Evolutionary conservation across 2,888 invertebrate genomes (phyloP), one percentile per base, ranked within the genome.

Genomic region (Arenicola marina): DNA sequence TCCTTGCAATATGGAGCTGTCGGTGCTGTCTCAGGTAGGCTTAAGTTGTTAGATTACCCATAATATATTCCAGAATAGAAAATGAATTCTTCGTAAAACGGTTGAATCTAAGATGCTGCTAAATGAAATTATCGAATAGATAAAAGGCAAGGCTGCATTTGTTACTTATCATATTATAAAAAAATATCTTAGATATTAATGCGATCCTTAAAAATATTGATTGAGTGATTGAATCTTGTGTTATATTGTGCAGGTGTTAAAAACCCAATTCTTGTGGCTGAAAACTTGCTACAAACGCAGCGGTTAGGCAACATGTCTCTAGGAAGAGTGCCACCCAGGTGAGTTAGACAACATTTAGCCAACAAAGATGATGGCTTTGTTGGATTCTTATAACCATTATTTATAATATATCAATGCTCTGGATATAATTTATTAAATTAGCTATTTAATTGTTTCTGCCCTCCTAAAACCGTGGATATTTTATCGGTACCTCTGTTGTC

Each of bases 291-390:
- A 73, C 85, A 89, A 44, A 89, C 90, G 61, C 95, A 96, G 84
- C 88, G 88, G 72, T 87, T 88, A 65, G 73, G 79, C 51, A 68
- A 68, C 34, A 87, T 88, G 78, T 86, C 91, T n/a, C 85, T 91
- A 67, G 94, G 94, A 7, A 86, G 94, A 78, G 89, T 95, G 68
- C 92, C 93, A 11, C 96, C 96, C 21, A 86, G 87, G 88, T 88
- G 71, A 69, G 72, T 32, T n/a, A 44, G 15, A 46, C n/a, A n/a
- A n/a, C n/a, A 21, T 45, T 2, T 2, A 28, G 43, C 18, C 4
- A n/a, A n/a, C n/a, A n/a, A n/a, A n/a, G n/a, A n/a, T n/a, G n/a
- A n/a, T n/a, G 18, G 11, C 11, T 38, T 11, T 38, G 38, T 15
- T 38, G 11, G 38, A 38, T 38, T 18, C 38, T 38, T 38, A 18